These are phyloP conservation scores for Elephas maximus DNA, from an alignment of 2,113 vertebrate species.

Conservation along the genomic window DNA sequence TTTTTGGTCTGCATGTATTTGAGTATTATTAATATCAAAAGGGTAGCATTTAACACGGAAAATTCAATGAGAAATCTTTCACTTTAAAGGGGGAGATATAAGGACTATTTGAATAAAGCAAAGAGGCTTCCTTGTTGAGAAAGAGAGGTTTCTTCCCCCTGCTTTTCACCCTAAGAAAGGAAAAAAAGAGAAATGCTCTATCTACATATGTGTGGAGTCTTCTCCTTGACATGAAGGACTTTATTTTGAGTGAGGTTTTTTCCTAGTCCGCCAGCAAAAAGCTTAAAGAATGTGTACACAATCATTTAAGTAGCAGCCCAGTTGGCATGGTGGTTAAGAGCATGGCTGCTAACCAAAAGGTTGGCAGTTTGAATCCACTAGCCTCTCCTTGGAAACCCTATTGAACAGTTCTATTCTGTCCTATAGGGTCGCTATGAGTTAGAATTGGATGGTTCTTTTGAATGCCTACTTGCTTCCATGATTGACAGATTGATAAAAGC, in stretches of 20 bases:
- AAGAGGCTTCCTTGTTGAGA: not conserved
- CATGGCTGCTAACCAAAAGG: no score
- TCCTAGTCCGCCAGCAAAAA: not conserved
- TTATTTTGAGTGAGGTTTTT: not conserved
- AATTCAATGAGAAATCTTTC: not conserved
- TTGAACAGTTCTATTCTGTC: no score
- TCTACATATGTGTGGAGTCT: not conserved
- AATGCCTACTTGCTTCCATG: not conserved
- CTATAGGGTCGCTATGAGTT: no score
- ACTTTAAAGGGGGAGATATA: not conserved
- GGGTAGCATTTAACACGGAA: not conserved
- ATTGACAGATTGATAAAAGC: not conserved
- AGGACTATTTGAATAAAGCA: not conserved
- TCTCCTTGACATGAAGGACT: not conserved
- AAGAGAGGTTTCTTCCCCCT: not conserved
- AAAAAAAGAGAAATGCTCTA: no score
- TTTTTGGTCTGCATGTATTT: not conserved
- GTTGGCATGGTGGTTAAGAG: no score
- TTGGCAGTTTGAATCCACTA: no score
- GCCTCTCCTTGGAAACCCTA: no score
- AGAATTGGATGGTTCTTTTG: not conserved
- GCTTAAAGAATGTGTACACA: not conserved
- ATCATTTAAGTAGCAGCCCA: not conserved
- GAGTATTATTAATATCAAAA: not conserved
- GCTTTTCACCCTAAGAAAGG: no score